These are phyloP conservation scores for Drosophila kikkawai DNA, from an alignment of 1,140 invertebrate species.

Conservation along the genomic window DNA sequence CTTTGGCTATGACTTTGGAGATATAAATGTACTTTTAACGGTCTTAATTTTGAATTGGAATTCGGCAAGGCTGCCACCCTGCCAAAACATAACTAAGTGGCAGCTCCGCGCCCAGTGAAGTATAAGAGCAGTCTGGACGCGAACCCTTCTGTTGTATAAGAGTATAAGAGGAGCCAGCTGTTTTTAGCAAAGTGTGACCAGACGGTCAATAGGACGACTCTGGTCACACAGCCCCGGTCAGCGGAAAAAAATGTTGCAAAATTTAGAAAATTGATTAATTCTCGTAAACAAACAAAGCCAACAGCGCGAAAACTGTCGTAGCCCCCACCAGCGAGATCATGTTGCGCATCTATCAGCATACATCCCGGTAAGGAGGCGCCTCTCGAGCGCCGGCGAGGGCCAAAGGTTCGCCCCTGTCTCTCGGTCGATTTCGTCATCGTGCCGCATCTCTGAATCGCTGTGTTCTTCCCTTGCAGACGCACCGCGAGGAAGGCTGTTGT, in stretches of 20 bases:
- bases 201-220: background rate
- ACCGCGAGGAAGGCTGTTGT: slow-evolving; percentile 74
- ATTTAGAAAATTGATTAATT: slow-evolving; percentile 41
- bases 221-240: slow-evolving; percentile 23
- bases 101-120: too few relatives aligned
- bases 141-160: background rate
- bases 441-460: slow-evolving; percentile 20
- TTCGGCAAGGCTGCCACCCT: too few relatives aligned
- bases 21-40: too few relatives aligned
- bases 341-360: slow-evolving; percentile 77
- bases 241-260: slow-evolving; percentile 19
- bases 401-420: slow-evolving; percentile 20
- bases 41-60: too few relatives aligned
- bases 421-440: slow-evolving; percentile 71
- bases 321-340: slow-evolving; percentile 54
- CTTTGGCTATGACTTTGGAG: too few relatives aligned
- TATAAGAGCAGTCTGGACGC: background rate
- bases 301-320: slow-evolving; percentile 50
- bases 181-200: background rate
- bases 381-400: background rate
- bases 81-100: too few relatives aligned
- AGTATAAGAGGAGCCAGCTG: background rate
- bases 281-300: slow-evolving; percentile 50
- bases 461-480: slow-evolving; percentile 42
- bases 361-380: slow-evolving; percentile 65